phyloP scores from a whole-genome alignment of 2,113 vertebrate genomes.

The Xyliphius kryptos region DNA sequence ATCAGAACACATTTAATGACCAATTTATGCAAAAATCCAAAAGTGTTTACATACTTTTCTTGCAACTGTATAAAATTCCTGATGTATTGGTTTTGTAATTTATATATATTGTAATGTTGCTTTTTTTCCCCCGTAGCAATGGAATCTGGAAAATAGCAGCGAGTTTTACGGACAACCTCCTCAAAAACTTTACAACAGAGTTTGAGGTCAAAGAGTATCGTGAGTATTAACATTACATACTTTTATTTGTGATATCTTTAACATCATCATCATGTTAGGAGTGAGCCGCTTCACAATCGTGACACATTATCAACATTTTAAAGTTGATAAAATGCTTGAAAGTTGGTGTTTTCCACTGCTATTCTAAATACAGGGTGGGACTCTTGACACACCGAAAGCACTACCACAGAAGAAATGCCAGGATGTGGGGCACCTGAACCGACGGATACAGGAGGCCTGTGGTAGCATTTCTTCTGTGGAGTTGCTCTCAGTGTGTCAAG shows the following conservation, averaged over 20 bases:
- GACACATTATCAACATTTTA: background rate
- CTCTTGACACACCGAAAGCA: no score
- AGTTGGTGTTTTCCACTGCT: background rate
- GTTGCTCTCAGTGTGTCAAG: no score
- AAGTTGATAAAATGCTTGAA: background rate
- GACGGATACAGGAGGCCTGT: no score
- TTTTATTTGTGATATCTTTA: background rate
- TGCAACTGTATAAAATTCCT: no score
- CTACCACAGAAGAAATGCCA: no score
- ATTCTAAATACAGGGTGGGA: background rate
- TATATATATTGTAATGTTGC: background rate
- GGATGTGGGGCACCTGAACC: no score
- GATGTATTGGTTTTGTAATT: no score
- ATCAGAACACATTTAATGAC: no score
- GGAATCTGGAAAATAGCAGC: slow-evolving; percentile 60
- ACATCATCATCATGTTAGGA: background rate
- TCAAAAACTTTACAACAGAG: slow-evolving; percentile 48
- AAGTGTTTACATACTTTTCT: no score
- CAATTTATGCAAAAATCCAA: no score
- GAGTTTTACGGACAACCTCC: slow-evolving; percentile 50
- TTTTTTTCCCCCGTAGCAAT: slow-evolving; percentile 37
- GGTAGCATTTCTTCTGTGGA: no score
- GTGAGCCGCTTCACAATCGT: no score
- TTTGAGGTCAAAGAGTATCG: slow-evolving; percentile 69
- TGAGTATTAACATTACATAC: slow-evolving; percentile 30